Percentiles rank a stretch among this genome's conserved stretches.
Conservation (phyloP, 2,888 invertebrate genomes). For the Ophraella communa region DNA sequence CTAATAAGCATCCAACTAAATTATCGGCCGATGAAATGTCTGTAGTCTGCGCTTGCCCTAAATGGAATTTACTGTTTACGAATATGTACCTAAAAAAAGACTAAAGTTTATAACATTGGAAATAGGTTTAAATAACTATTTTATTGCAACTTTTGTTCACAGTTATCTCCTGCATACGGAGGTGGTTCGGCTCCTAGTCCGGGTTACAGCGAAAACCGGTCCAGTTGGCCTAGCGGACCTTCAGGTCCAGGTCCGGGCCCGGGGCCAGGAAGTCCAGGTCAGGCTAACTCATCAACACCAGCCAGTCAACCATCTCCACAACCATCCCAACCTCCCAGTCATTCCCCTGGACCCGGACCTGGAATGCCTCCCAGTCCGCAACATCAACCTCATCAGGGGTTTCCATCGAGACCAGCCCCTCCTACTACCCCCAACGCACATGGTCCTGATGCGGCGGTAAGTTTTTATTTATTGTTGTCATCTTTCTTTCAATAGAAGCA, state of each 20-base stretch:
- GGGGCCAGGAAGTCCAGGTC: conserved; percentile 46
- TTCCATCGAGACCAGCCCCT: conserved; percentile 74
- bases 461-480: conserved; percentile 54
- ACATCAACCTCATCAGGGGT: conserved; percentile 66
- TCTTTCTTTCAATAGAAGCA: background rate
- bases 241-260: conserved; percentile 39
- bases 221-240: conserved; percentile 56
- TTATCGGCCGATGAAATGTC: too few relatives aligned
- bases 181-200: conserved; percentile 54
- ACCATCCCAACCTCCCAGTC: conserved; percentile 57
- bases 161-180: conserved; percentile 57
- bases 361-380: conserved; percentile 66
- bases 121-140: background rate
- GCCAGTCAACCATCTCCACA: conserved; percentile 59
- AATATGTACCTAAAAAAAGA: too few relatives aligned
- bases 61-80: too few relatives aligned
- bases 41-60: too few relatives aligned
- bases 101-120: too few relatives aligned
- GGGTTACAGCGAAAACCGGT: conserved; percentile 53
- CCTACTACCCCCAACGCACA: conserved; percentile 80
- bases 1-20: too few relatives aligned
- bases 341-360: conserved; percentile 61
- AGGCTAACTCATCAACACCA: conserved; percentile 52
- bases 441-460: conserved; percentile 77
- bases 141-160: conserved; percentile 36